Evolutionary conservation across 2,113 vertebrate species (phyloP), one percentile per base, ranked within the genome.

Genomic region (Orientallactaga bullata): DNA sequence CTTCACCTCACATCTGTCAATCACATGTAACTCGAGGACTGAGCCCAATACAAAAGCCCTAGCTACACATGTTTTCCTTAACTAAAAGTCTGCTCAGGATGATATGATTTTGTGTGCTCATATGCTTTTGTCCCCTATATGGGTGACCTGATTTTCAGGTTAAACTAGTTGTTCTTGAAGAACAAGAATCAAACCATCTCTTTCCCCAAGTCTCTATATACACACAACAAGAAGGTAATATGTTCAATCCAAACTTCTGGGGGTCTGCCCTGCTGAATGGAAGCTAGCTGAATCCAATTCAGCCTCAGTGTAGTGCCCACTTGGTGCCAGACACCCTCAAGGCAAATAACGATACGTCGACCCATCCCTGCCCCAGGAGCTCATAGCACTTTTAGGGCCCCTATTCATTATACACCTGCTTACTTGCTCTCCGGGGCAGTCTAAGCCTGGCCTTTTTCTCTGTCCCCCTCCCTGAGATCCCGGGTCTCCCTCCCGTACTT

Each of bases 401-500:
- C 83, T 93, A 80, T 32, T 81, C 21, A 5, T 39, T 24, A 65
- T 8, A 28, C 58, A 89, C 81, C 91, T 82, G 93, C 88, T 88
- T 77, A 79, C 96, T 95, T 93, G 96, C 94, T 96, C 81, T 91
- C 79, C 24, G 9, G 95, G 91, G 92, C 66, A 95, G 91, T 15
- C 95, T 94, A 94, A 95, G 93, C 96, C 94, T 93, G 95, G 94
- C 88, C 86, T 90, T 90, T 95, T 74, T 79, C 96, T 96, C 90
- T 91, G 94, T 69, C 96, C 96, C 97, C 95, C 93, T 95, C 96
- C 96, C 96, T 66, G 85, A 91, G 91, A 90, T 91, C 96, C 97
- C 94, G 30, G 83, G 73, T 87, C 74, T 84, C 96, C 94, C 96
- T 94, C 95, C 94, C 99, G 94, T 99, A 99, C 99, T 99, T 99